These are phyloP conservation scores for Pristis pectinata DNA, from an alignment of 2,797 vertebrate genomes.

Conservation along the genomic window DNA sequence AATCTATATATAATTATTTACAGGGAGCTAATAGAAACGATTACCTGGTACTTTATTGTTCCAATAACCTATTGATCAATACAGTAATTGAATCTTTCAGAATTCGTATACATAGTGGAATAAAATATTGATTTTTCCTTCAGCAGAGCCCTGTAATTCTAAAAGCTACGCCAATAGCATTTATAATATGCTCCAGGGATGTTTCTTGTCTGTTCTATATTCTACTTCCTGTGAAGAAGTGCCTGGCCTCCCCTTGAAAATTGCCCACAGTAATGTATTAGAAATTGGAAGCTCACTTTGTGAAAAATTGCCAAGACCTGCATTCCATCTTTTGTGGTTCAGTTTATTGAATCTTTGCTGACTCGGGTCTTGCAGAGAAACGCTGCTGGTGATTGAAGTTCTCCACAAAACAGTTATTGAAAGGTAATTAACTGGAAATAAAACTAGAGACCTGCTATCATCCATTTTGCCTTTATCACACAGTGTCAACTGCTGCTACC, in stretches of 20 bases:
- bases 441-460: background rate
- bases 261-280: background rate
- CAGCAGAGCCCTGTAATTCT: background rate
- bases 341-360: background rate
- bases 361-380: background rate
- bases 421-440: background rate
- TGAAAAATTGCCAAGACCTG: background rate
- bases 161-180: background rate
- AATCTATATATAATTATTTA: background rate
- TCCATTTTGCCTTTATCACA: background rate
- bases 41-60: background rate
- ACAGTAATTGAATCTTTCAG: background rate
- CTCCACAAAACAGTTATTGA: background rate
- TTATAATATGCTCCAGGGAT: background rate
- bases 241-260: background rate
- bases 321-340: background rate
- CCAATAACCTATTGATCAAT: background rate
- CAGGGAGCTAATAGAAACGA: background rate
- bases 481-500: background rate
- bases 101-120: background rate
- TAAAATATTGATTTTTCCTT: background rate
- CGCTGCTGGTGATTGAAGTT: background rate
- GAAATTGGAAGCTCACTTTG: background rate
- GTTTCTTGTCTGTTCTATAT: background rate
- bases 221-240: background rate